Evolutionary conservation across 2,113 vertebrate genomes (phyloP).

Genomic region (Saguinus midas): DNA sequence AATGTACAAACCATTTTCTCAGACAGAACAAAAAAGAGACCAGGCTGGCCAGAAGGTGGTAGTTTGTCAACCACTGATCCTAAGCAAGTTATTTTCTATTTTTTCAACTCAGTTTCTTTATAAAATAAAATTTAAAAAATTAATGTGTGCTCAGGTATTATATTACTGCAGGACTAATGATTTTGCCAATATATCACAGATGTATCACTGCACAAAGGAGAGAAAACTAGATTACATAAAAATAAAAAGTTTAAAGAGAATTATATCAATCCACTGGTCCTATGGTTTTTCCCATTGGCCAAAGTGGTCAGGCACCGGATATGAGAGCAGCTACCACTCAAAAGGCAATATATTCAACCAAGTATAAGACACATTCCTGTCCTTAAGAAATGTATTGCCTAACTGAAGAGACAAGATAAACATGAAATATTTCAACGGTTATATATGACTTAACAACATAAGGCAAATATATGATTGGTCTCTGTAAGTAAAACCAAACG

Average conservation of each 20-base stretch:
- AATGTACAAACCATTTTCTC: not conserved
- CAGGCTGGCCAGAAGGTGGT: not conserved
- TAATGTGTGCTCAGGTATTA: not conserved
- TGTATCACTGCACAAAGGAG: not conserved
- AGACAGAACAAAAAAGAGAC: not conserved
- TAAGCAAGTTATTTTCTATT: not conserved
- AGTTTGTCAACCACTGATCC: not conserved
- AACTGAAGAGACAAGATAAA: not conserved
- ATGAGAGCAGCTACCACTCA: not conserved
- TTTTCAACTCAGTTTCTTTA: not conserved
- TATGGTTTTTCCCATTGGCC: not conserved
- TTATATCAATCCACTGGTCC: not conserved
- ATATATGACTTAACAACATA: not conserved
- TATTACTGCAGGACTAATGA: not conserved
- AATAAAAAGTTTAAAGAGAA: not conserved
- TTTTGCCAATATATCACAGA: not conserved
- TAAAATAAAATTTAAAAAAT: not conserved
- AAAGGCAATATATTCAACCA: not conserved
- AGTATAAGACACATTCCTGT: not conserved
- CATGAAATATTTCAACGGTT: not conserved
- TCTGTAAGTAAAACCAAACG: not conserved
- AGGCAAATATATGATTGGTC: not conserved
- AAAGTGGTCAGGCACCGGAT: not conserved
- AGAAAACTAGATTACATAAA: not conserved
- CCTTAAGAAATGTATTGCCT: not conserved